phyloP scores from a whole-genome alignment of 2,888 invertebrate species.

The Nephrocerus scutellatus region DNA sequence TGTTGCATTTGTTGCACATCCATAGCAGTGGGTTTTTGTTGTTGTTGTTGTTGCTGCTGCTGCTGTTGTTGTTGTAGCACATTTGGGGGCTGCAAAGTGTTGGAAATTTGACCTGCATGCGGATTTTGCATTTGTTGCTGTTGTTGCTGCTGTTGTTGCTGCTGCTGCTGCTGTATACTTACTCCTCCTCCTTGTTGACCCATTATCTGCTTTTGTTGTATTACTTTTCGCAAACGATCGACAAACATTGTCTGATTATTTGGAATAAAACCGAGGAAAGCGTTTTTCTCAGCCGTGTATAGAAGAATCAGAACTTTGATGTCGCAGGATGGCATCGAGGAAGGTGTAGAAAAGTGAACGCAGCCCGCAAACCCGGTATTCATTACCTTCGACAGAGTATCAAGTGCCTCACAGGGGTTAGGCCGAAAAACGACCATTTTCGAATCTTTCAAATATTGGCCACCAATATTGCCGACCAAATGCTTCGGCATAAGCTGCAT shows the following conservation, averaged over 20 bases:
- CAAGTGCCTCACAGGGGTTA: constrained; percentile 77
- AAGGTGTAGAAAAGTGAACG: constrained; percentile 73
- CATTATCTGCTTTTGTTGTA: constrained; percentile 58
- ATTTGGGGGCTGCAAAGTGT: constrained; percentile 22
- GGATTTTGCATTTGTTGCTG: constrained; percentile 28
- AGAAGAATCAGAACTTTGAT: constrained; percentile 73
- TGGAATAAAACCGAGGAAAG: constrained; percentile 78
- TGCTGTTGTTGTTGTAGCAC: constrained; percentile 32
- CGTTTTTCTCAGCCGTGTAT: constrained; percentile 69
- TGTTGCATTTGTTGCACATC: constrained; percentile 61
- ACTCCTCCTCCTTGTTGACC: constrained; percentile 29
- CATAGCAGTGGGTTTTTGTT: constrained; percentile 23
- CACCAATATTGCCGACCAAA: constrained; percentile 83
- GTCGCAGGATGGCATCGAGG: constrained; percentile 57
- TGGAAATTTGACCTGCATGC: constrained; percentile 14
- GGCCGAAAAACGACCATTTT: constrained; percentile 88
- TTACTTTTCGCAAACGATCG: constrained; percentile 64
- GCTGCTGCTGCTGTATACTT: constrained; percentile 35
- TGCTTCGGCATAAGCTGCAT: constrained; percentile 95
- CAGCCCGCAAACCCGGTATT: constrained; percentile 89
- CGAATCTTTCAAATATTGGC: constrained; percentile 81
- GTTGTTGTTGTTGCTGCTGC: constrained; percentile 26
- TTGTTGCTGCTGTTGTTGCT: constrained; percentile 31
- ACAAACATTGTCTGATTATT: constrained; percentile 77
- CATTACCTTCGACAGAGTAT: constrained; percentile 87